Evolutionary conservation across 2,888 invertebrate species (phyloP), one percentile per base, ranked within the genome.

Genomic region (Andrena dorsata): DNA sequence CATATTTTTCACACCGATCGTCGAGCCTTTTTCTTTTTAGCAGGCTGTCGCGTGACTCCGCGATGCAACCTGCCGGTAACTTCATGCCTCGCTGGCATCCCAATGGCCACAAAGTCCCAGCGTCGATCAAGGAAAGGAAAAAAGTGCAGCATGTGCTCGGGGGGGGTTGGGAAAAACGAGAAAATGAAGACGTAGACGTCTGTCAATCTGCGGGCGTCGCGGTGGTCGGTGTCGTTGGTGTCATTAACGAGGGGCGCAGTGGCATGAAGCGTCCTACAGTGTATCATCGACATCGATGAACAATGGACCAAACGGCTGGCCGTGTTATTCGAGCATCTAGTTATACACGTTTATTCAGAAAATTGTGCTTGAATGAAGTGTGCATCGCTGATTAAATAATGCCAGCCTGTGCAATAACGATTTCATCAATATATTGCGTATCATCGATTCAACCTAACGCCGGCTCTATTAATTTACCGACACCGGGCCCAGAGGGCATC

Each of bases 371-470:
- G 83, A 76, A 83, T 70, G 83, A 83, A 83, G 83, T 79, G 83
- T 69, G 75, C 83, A 56, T 76, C 84, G 75, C 60, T 76, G 80
- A 82, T 79, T 74, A 86, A 86, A 88, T 86, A 88, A 88, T 81
- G 80, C 76, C 82, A 32, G 76, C 63, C 68, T 47, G 75, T 76
- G 74, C 85, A 85, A 88, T 88, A 88, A 87, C 87, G 82, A 86
- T 87, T 87, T 83, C 89, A 81, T 88, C 82, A 87, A 86, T 87
- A 86, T 87, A 87, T 88, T 82, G 88, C 82, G 82, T 74, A 83
- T 85, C 87, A 85, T 84, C 87, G 89, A 84, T 80, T 76, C 87
- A 85, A 78, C 75, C 80, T 80, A 85, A 87, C 85, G 83, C 83
- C 61, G 83, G 65, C 77, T 79, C 78, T 87, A 87, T 89, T 88